A percentile compares a stretch with the other conserved stretches of the same genome.
Evolutionary conservation across 2,797 vertebrate species (phyloP).

Genomic region (Liparis tanakae): DNA sequence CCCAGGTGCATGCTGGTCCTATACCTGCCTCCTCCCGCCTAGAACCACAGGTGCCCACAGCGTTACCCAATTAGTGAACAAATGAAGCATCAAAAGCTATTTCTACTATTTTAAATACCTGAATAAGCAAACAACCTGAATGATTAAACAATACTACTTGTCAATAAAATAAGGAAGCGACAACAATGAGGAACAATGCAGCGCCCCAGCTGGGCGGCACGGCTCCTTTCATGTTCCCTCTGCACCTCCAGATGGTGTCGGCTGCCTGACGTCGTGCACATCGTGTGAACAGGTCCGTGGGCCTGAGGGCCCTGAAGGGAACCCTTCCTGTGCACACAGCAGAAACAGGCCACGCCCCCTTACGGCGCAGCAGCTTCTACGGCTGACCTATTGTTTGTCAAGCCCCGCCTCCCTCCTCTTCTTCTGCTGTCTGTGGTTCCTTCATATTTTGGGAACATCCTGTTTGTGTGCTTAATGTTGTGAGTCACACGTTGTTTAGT

Average conservation of each 20-base stretch:
- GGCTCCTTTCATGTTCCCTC: constrained; percentile 39
- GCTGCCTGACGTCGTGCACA: constrained; percentile 50
- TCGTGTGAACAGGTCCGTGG: constrained; percentile 49
- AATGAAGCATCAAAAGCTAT: no score
- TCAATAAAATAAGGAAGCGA: no score
- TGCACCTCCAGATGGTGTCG: constrained; percentile 61
- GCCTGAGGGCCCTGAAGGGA: constrained; percentile 16
- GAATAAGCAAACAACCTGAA: no score
- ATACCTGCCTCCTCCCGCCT: no score
- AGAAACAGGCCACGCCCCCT: constrained; percentile 34
- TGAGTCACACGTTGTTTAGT: constrained; percentile 59
- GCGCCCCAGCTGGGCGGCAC: constrained; percentile 29
- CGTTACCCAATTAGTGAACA: no score
- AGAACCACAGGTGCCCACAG: no score
- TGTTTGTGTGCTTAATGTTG: constrained; percentile 68
- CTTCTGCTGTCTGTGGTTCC: constrained; percentile 65
- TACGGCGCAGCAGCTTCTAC: constrained; percentile 16
- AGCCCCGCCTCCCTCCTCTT: constrained; percentile 46
- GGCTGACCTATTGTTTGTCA: constrained; percentile 57
- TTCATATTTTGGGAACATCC: constrained; percentile 77
- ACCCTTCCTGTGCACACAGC: constrained; percentile 54
- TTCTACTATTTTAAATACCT: no score
- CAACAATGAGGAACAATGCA: constrained; percentile 52
- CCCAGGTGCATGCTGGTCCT: no score
- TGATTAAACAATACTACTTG: no score